phyloP scores from a whole-genome alignment of 2,113 vertebrate species.

The Ivindomyrus marchei region DNA sequence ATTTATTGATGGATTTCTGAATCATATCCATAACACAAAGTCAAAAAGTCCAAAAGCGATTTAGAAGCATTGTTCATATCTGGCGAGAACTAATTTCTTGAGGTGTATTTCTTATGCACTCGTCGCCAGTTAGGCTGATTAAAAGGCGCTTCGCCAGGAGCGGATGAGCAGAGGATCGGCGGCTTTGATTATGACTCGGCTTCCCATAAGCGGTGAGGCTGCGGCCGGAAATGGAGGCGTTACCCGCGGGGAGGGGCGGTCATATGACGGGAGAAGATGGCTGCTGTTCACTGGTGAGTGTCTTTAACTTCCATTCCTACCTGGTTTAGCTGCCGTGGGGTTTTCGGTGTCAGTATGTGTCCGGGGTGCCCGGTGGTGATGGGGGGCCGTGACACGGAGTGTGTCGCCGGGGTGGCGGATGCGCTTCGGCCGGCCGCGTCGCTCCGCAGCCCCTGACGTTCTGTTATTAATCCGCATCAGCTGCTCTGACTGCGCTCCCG shows the following conservation, averaged over 20 bases:
- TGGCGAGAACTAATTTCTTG: not conserved
- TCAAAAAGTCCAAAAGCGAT: too few relatives aligned
- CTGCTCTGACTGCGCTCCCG: not conserved
- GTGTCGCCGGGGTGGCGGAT: not conserved
- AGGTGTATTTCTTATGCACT: not conserved
- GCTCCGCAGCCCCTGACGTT: not conserved
- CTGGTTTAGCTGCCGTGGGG: not conserved
- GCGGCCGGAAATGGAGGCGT: not conserved
- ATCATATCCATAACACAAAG: not conserved
- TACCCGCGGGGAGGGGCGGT: slow-evolving; percentile 25
- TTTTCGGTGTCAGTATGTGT: not conserved
- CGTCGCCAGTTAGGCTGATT: not conserved
- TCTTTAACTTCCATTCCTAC: slow-evolving; percentile 6
- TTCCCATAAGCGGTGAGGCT: not conserved
- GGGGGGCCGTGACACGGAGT: not conserved
- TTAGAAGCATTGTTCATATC: too few relatives aligned
- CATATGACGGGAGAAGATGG: slow-evolving; percentile 62
- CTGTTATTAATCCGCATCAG: not conserved
- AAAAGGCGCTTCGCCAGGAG: not conserved
- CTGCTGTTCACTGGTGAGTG: slow-evolving; percentile 64
- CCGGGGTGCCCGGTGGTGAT: not conserved
- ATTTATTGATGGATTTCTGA: not conserved
- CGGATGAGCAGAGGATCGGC: not conserved
- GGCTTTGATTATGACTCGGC: not conserved
- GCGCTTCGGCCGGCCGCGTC: not conserved